Evolutionary conservation across 92 coral and sea anemone genomes (phyloP).

Genomic region (Porites lobata): DNA sequence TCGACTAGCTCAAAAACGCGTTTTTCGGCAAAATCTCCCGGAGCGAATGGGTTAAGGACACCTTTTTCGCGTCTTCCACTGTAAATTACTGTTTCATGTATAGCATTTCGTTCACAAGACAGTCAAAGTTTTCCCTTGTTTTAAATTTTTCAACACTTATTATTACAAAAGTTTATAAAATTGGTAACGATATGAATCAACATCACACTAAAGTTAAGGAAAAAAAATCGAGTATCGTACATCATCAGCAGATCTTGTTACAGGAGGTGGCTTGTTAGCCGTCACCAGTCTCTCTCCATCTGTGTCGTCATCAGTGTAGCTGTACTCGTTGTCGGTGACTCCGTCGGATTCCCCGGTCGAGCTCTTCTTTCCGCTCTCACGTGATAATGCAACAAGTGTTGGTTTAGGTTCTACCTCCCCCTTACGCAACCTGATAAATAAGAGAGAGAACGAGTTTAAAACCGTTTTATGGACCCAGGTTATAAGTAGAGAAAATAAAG

Average conservation of each 20-base stretch:
- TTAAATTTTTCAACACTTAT: too few species aligned
- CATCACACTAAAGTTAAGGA: too few species aligned
- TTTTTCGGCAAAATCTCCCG: too few species aligned
- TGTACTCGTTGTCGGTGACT: slow-evolving; percentile 31
- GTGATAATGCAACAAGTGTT: slow-evolving; percentile 69
- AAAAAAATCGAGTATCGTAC: neutral
- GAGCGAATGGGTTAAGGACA: too few species aligned
- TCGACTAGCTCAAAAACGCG: too few species aligned
- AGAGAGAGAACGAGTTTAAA: neutral
- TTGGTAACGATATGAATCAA: too few species aligned
- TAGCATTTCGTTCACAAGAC: too few species aligned
- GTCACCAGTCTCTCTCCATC: slow-evolving; percentile 72
- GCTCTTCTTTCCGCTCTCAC: slow-evolving; percentile 47
- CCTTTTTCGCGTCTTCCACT: too few species aligned
- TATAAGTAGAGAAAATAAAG: too few species aligned
- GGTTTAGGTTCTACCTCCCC: slow-evolving; percentile 82
- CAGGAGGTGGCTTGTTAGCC: neutral
- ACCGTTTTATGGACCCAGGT: neutral
- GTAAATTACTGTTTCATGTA: too few species aligned
- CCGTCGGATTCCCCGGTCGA: slow-evolving; percentile 66
- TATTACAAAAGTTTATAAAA: too few species aligned
- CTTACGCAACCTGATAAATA: slow-evolving; percentile 41
- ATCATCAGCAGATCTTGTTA: slow-evolving; percentile 5
- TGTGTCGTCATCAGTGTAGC: slow-evolving; percentile 76
- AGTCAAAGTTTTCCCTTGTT: too few species aligned